A percentile compares a stretch with the other conserved stretches of the same genome.
These are phyloP conservation scores for Auanema freiburgensis DNA, from an alignment of 2,888 invertebrate species.

Conservation along the genomic window DNA sequence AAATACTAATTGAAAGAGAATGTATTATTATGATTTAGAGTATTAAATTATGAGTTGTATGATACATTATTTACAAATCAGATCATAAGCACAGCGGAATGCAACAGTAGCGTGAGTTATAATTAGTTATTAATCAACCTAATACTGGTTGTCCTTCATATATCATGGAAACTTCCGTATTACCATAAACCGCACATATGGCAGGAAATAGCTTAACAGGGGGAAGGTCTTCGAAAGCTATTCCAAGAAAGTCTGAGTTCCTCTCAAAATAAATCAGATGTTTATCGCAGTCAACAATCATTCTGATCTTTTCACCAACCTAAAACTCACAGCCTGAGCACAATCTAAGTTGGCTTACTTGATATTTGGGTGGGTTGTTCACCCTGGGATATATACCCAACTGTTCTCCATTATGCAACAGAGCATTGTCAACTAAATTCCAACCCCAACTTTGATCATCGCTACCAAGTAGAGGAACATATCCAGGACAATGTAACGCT, in stretches of 20 bases:
- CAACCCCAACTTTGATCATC: slow-evolving; percentile 99
- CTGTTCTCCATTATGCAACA: slow-evolving; percentile 87
- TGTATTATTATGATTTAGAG: background rate
- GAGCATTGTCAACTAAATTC: slow-evolving; percentile 96
- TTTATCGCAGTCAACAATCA: slow-evolving; percentile 95
- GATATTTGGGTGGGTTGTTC: slow-evolving; percentile 80
- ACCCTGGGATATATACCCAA: slow-evolving; percentile 69
- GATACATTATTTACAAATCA: background rate
- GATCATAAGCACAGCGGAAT: slow-evolving; percentile 2
- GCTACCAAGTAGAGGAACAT: slow-evolving; percentile 88
- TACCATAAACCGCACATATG: slow-evolving; percentile 96
- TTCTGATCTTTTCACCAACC: slow-evolving; percentile 94
- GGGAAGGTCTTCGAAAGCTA: slow-evolving; percentile 66
- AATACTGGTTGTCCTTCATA: slow-evolving; percentile 91
- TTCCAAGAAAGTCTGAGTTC: slow-evolving; percentile 95
- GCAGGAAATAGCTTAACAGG: slow-evolving; percentile 83
- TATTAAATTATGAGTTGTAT: background rate
- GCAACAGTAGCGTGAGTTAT: background rate
- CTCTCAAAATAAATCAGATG: slow-evolving; percentile 86
- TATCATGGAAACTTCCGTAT: slow-evolving; percentile 98
- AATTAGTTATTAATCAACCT: slow-evolving; percentile 30
- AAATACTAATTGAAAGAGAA: no score
- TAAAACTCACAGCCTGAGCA: slow-evolving; percentile 65
- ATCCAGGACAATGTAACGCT: slow-evolving; percentile 88
- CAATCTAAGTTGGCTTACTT: slow-evolving; percentile 70